Evolutionary conservation across 2,113 vertebrate genomes (phyloP).

Genomic region (Hippotragus niger): DNA sequence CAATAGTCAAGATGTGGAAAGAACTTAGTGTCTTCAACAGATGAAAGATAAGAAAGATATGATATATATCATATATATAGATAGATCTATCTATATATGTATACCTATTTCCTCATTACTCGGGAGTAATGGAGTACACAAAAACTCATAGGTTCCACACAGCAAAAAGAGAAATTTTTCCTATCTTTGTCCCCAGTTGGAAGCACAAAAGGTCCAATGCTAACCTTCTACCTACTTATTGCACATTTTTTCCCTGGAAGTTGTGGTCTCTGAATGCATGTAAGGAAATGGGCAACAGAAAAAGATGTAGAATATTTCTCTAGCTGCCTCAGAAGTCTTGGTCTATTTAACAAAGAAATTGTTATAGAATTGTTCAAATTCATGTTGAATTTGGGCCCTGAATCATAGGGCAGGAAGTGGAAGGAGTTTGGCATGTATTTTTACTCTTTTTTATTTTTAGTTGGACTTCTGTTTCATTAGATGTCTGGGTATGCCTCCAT

Average conservation of each 20-base stretch:
- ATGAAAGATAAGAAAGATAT: not conserved
- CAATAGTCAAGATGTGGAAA: not conserved
- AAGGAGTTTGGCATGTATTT: not conserved
- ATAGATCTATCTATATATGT: not conserved
- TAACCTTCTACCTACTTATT: not conserved
- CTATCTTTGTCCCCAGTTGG: not conserved
- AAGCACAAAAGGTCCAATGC: not conserved
- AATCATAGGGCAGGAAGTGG: not conserved
- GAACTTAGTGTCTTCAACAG: not conserved
- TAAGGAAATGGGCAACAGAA: not conserved
- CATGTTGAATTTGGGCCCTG: not conserved
- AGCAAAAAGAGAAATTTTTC: not conserved
- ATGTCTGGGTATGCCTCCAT: not conserved
- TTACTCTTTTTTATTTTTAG: not conserved
- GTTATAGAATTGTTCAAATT: slow-evolving; percentile 9
- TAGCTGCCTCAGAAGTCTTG: not conserved
- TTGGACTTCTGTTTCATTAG: not conserved
- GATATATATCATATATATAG: not conserved
- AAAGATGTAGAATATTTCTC: not conserved
- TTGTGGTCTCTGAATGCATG: not conserved
- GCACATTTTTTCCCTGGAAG: not conserved
- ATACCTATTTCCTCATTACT: not conserved
- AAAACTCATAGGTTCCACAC: not conserved
- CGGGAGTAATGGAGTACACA: not conserved
- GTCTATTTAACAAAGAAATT: not conserved